phyloP scores from a whole-genome alignment of 2,113 vertebrate species.

The Sarotherodon lohbergeri region DNA sequence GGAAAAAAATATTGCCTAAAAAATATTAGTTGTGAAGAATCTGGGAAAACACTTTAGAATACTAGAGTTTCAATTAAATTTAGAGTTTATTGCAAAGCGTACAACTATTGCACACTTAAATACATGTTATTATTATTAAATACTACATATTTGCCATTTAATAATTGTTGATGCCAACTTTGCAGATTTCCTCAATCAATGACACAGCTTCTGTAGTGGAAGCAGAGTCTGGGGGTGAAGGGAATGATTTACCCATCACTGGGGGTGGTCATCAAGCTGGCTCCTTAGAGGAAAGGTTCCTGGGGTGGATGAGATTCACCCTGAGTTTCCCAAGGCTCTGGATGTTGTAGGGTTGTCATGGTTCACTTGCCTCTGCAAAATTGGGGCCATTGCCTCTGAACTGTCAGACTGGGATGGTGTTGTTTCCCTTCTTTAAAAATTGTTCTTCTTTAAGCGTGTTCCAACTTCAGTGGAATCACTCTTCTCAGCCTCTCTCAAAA shows the following conservation, averaged over 20 bases:
- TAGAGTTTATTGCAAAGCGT: neutral
- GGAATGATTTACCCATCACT: neutral
- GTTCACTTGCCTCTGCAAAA: neutral
- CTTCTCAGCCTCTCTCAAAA: neutral
- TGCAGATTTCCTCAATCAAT: neutral
- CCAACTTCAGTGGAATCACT: neutral
- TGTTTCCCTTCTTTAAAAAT: neutral
- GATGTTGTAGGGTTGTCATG: neutral
- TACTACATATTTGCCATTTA: neutral
- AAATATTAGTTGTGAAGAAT: neutral
- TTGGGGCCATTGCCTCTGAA: neutral
- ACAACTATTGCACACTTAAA: neutral
- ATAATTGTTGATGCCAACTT: neutral
- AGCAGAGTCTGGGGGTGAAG: neutral
- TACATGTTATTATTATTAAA: neutral
- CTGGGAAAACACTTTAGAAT: neutral
- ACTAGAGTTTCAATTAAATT: neutral
- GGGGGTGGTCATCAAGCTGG: neutral
- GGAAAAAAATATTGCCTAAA: neutral
- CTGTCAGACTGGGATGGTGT: neutral
- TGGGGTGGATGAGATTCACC: neutral
- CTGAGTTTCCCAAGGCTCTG: neutral
- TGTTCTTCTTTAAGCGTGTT: neutral
- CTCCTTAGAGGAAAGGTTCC: neutral
- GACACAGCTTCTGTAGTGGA: neutral